Evolutionary conservation across 2,888 invertebrate genomes (phyloP).

Genomic region (Eilema sororculum): DNA sequence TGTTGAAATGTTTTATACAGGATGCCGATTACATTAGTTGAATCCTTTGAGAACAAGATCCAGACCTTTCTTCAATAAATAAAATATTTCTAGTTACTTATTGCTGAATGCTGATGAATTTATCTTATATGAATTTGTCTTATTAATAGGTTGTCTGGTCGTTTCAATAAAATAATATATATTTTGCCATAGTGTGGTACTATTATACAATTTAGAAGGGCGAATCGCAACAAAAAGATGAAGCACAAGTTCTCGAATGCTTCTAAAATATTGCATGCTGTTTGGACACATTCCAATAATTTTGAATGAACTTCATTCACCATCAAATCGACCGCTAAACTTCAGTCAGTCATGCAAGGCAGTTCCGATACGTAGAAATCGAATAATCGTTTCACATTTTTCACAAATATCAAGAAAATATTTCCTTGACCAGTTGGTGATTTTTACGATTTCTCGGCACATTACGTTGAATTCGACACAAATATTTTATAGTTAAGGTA

Average conservation of each 20-base stretch:
- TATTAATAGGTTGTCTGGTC: no score
- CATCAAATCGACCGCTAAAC: slow-evolving; percentile 34
- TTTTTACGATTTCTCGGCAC: slow-evolving; percentile 46
- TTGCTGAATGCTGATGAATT: no score
- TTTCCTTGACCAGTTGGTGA: slow-evolving; percentile 28
- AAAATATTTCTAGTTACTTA: no score
- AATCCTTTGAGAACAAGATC: background rate
- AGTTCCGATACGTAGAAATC: slow-evolving; percentile 28
- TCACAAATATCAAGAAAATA: slow-evolving; percentile 30
- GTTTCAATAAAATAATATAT: no score
- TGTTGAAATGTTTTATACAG: background rate
- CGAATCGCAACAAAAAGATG: slow-evolving; percentile 9
- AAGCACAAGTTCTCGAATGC: slow-evolving; percentile 25
- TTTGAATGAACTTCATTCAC: slow-evolving; percentile 41
- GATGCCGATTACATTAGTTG: background rate
- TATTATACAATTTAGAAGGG: background rate
- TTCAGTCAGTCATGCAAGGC: slow-evolving; percentile 28
- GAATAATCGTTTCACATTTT: slow-evolving; percentile 35
- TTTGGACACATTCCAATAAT: slow-evolving; percentile 48
- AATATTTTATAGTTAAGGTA: slow-evolving; percentile 29
- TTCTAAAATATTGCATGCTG: slow-evolving; percentile 42
- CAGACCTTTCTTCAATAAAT: background rate
- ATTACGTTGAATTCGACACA: slow-evolving; percentile 30
- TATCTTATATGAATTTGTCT: no score
- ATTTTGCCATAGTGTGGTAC: background rate